Base-by-base conservation (phyloP, 2,888 invertebrate species). In the Platycnemis pennipes region DNA sequence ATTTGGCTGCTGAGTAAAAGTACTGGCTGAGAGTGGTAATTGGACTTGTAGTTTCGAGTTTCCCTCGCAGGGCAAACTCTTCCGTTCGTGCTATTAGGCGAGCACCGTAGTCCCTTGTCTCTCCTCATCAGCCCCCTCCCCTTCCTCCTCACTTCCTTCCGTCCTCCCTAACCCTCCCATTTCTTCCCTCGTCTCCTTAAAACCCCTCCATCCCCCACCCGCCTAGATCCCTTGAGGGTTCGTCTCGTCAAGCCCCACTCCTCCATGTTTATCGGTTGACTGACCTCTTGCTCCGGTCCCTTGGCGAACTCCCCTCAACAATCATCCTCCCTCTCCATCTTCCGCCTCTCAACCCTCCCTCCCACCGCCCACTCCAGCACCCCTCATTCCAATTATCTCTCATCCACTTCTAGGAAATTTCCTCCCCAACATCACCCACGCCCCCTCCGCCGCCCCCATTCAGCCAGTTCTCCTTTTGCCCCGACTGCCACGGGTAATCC, bases 191-290 rank as follows among this genome's bases (percentile, higher is more conserved):
- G 8, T 1, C 13, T 8, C 89, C 63, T 16, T 16, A 31, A 1
- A 44, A 0, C 63, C 56, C 42, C 5, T 11, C 31, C 11, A 26
- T 45, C 91, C 63, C 63, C 63, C 44, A 42, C 63, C 63, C 22
- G 26, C 63, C n/a, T 5, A 26, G n/a, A n/a, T 77, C 77, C 77
- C 77, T 37, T 44, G 11, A 44, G 91, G 63, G n/a, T 22, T 37
- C 26, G 31, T 56, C 89, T 56, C 89, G 89, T 89, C 89, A 89
- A 89, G 37, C 89, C 89, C 19, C 53, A 42, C 56, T 91, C 87
- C 87, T 87, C 63, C 91, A 26, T 63, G 63, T 91, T 91, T 91
- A 91, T 91, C 91, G 91, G 91, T 63, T 91, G 91, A 91, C 91
- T 91, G 91, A 91, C 91, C 91, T 89, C 53, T 89, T 89, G 37